Evolutionary conservation across 2,888 invertebrate species (phyloP).

Genomic region (Brachycybe producta): DNA sequence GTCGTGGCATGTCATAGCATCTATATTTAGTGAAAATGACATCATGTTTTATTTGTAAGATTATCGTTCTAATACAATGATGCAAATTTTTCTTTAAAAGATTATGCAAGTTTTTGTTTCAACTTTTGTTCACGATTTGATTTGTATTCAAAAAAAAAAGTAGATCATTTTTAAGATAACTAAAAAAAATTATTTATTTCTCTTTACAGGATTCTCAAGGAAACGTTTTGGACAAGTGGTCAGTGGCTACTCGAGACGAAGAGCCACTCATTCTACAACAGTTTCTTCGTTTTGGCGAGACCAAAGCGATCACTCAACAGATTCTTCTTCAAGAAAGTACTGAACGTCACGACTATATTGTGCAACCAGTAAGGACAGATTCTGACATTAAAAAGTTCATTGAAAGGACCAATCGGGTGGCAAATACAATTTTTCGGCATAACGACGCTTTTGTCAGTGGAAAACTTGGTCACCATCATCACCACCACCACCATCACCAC

Average conservation of each 20-base stretch:
- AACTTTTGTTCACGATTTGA: too few species aligned
- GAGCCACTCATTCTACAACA: constrained; percentile 83
- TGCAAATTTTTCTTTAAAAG: too few species aligned
- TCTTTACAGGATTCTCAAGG: constrained; percentile 62
- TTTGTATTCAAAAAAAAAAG: too few species aligned
- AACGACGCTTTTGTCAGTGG: constrained; percentile 17
- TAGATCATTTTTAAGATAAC: not conserved
- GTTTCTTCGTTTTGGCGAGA: constrained; percentile 79
- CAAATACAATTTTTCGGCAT: constrained; percentile 21
- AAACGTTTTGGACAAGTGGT: constrained; percentile 74
- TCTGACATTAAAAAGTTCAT: constrained; percentile 45
- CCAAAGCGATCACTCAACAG: constrained; percentile 63
- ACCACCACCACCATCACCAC: constrained; percentile 21
- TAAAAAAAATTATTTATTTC: constrained; percentile 33
- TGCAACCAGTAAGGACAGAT: constrained; percentile 31
- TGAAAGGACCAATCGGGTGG: constrained; percentile 36
- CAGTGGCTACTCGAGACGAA: constrained; percentile 71
- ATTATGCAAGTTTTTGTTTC: too few species aligned
- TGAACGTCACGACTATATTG: constrained; percentile 24
- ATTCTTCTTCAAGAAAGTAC: constrained; percentile 37
- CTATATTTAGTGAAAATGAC: too few species aligned
- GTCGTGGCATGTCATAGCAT: too few species aligned
- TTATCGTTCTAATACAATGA: too few species aligned
- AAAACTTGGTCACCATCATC: constrained; percentile 25
- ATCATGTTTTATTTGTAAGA: too few species aligned